Conservation (phyloP, 2,113 vertebrate genomes). For the Smithornis capensis region DNA sequence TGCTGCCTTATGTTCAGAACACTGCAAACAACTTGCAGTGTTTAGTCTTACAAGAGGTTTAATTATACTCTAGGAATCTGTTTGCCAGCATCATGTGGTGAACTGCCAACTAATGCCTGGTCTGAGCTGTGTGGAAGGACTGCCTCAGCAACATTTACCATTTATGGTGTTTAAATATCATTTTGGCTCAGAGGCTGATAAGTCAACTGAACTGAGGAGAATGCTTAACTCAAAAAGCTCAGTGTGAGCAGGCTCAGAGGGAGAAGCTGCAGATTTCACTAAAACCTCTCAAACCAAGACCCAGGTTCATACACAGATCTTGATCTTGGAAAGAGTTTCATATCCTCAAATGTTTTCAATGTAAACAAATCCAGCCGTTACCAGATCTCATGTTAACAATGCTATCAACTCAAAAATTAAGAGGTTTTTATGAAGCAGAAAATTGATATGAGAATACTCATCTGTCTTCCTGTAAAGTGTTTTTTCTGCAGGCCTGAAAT, state of each 20-base stretch:
- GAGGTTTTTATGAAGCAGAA: not conserved
- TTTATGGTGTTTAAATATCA: conserved; percentile 79
- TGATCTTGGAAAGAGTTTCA: not conserved
- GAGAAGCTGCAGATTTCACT: not conserved
- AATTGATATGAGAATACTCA: not conserved
- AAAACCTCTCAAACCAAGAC: not conserved
- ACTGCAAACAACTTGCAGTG: not conserved
- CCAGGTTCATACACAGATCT: not conserved
- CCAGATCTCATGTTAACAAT: not conserved
- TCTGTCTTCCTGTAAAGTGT: not conserved
- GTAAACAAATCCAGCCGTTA: not conserved
- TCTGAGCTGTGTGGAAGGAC: not conserved
- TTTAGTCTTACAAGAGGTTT: conserved; percentile 65
- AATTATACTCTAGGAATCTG: conserved; percentile 18
- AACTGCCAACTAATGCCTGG: conserved; percentile 5
- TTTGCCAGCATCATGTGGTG: conserved; percentile 45
- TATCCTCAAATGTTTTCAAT: not conserved
- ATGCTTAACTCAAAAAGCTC: conserved; percentile 45
- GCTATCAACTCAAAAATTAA: not conserved
- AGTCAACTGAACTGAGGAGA: conserved; percentile 50
- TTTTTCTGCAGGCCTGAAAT: not conserved
- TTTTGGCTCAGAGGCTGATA: conserved; percentile 48
- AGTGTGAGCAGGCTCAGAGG: not conserved
- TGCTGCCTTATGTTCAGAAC: not conserved
- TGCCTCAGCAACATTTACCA: conserved; percentile 71